phyloP scores from a whole-genome alignment of 2,888 invertebrate species.

The Dolichopus griseipennis region DNA sequence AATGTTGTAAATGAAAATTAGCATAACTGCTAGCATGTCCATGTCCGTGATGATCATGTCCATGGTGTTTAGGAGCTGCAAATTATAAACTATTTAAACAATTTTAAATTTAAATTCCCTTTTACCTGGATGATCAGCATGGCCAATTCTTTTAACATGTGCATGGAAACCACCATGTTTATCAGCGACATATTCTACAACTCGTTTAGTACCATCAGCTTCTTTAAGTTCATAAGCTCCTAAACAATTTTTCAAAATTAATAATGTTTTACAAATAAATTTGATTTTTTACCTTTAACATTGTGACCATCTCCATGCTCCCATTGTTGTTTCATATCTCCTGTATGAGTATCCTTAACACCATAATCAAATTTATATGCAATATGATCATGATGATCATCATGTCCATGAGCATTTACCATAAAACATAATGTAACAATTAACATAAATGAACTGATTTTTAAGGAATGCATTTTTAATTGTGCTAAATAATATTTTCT shows the following conservation, averaged over 20 bases:
- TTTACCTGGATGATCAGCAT: constrained; percentile 32
- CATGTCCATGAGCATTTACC: neutral
- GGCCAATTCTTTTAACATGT: constrained; percentile 44
- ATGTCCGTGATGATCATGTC: constrained; percentile 3
- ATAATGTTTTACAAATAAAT: too few relatives aligned
- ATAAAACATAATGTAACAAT: too few relatives aligned
- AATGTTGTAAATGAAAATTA: constrained; percentile 6
- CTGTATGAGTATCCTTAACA: constrained; percentile 37
- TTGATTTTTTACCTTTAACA: constrained; percentile 30
- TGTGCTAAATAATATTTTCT: too few relatives aligned
- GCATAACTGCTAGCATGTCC: constrained; percentile 10
- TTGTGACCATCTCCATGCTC: constrained; percentile 42
- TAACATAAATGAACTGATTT: too few relatives aligned
- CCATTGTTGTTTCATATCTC: constrained; percentile 36
- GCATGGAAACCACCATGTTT: constrained; percentile 47
- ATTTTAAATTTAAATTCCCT: too few relatives aligned
- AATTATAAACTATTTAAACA: neutral
- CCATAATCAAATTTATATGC: constrained; percentile 37
- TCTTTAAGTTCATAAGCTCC: constrained; percentile 44
- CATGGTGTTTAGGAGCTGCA: neutral
- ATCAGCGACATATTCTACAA: constrained; percentile 46
- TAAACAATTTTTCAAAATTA: too few relatives aligned
- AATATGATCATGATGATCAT: constrained; percentile 36
- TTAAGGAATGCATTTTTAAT: too few relatives aligned
- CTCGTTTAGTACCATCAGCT: constrained; percentile 45